These are phyloP conservation scores for Clarias macrocephalus DNA, from an alignment of 2,113 vertebrate species.

Conservation along the genomic window DNA sequence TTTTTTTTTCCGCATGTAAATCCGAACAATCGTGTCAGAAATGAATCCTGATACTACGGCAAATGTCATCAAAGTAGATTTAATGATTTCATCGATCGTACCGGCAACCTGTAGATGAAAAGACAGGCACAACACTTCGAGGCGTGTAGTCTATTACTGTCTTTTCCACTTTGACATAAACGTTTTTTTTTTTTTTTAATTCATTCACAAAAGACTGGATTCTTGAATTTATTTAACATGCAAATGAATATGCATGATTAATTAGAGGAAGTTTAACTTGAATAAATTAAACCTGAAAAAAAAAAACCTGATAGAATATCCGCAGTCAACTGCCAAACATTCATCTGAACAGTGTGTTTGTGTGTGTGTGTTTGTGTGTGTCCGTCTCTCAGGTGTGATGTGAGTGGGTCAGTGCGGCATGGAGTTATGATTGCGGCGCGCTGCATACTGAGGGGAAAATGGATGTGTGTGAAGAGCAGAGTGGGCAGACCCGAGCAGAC, in stretches of 20 bases:
- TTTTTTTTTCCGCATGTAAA: constrained; percentile 21
- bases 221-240: background rate
- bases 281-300: background rate
- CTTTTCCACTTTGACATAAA: background rate
- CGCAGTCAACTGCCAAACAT: background rate
- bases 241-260: background rate
- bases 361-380: constrained; percentile 16
- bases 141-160: too few species aligned
- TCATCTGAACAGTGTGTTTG: background rate
- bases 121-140: background rate
- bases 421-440: constrained; percentile 18
- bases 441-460: constrained; percentile 20
- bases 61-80: background rate
- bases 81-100: background rate
- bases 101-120: background rate
- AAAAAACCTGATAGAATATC: background rate
- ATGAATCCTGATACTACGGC: constrained; percentile 8
- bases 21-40: constrained; percentile 14
- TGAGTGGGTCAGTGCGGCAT: background rate
- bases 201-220: background rate
- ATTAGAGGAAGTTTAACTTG: background rate
- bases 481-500: constrained; percentile 39
- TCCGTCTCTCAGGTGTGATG: background rate
- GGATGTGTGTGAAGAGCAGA: constrained; percentile 31
- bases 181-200: background rate